These are phyloP conservation scores for Lepidochitona cinerea DNA, from an alignment of 2,888 invertebrate genomes.

Conservation along the genomic window DNA sequence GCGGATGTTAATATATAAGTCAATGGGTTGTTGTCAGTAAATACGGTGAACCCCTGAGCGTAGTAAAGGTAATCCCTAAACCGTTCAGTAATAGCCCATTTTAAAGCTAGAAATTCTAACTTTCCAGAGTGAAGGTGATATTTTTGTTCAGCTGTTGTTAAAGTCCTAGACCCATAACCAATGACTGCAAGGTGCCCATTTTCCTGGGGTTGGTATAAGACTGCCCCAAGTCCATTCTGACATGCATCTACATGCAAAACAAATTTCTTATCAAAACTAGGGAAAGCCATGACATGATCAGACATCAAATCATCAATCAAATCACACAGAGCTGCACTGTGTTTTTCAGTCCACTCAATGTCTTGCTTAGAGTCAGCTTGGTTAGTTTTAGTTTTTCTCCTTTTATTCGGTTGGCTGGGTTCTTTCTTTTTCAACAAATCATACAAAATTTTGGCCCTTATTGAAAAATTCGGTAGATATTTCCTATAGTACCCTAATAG, in stretches of 20 bases:
- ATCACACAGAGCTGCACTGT: neutral
- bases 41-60: neutral
- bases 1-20: conserved; percentile 12
- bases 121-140: conserved; percentile 15
- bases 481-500: neutral
- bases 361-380: neutral
- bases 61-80: conserved; percentile 9
- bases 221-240: conserved; percentile 50
- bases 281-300: conserved; percentile 4
- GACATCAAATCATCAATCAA: neutral
- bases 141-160: conserved; percentile 24
- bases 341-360: neutral
- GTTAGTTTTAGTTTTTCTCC: neutral
- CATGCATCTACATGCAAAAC: conserved; percentile 56
- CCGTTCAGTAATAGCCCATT: conserved; percentile 3
- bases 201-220: conserved; percentile 26
- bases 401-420: neutral
- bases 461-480: neutral
- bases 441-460: conserved; percentile 1
- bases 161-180: conserved; percentile 27
- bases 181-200: conserved; percentile 20
- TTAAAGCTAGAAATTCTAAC: conserved; percentile 7
- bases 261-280: neutral
- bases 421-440: neutral
- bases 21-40: neutral